These are phyloP conservation scores for Meloidogyne hapla DNA, from an alignment of 1,140 invertebrate genomes.

Conservation along the genomic window DNA sequence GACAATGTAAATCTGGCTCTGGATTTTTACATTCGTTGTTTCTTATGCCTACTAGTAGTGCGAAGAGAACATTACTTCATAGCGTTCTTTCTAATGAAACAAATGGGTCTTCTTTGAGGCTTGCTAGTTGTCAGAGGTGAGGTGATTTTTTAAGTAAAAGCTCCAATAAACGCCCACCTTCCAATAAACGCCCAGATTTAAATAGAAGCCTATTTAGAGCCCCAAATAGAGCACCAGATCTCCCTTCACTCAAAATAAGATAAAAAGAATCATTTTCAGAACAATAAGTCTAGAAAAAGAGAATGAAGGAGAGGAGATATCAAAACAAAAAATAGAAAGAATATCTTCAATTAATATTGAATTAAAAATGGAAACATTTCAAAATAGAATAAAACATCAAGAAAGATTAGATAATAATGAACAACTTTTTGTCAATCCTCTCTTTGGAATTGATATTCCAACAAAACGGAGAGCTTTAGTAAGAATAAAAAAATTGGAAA, in stretches of 20 bases:
- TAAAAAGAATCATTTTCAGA: background rate
- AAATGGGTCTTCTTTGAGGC: conserved; percentile 27
- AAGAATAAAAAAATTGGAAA: background rate
- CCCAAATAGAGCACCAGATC: too few species aligned
- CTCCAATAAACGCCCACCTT: background rate
- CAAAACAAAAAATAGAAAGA: background rate
- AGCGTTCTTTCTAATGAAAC: conserved; percentile 18
- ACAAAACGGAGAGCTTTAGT: conserved; percentile 34
- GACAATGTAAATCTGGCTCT: conserved; percentile 39
- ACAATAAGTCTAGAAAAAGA: background rate
- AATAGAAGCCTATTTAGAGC: too few species aligned
- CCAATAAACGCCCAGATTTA: too few species aligned
- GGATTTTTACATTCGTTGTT: conserved; percentile 51
- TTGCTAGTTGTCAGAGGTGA: conserved; percentile 42
- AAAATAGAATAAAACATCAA: background rate
- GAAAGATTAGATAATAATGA: conserved; percentile 52
- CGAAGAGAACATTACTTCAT: background rate
- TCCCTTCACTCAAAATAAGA: too few species aligned
- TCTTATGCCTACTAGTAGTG: background rate
- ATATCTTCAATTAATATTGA: conserved; percentile 36
- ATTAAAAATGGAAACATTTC: conserved; percentile 47
- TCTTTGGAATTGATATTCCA: conserved; percentile 42
- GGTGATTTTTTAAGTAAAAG: background rate
- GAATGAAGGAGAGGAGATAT: background rate
- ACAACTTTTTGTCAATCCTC: conserved; percentile 52